These are phyloP conservation scores for Coilia nasus DNA, from an alignment of 2,797 vertebrate species.

Conservation along the genomic window DNA sequence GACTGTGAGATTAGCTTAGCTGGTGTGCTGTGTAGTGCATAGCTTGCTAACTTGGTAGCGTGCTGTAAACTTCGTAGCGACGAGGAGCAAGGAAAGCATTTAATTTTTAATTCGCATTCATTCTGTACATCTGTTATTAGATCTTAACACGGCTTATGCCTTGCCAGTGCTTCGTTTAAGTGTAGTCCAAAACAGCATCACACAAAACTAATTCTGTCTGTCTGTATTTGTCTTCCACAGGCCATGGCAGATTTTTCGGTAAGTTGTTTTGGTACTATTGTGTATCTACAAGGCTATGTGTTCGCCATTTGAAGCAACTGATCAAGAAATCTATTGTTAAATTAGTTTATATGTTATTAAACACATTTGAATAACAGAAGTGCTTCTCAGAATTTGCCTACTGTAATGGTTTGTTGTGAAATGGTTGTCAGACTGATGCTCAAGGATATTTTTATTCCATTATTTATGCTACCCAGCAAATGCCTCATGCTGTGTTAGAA, in stretches of 20 bases:
- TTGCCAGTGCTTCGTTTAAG: not conserved
- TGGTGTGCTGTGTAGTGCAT: not conserved
- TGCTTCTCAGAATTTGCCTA: not conserved
- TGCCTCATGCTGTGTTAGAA: not conserved
- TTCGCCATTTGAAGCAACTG: too few species aligned
- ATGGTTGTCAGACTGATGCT: not conserved
- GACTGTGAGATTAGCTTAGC: conserved; percentile 14
- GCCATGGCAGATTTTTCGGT: conserved; percentile 83
- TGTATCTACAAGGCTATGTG: not conserved
- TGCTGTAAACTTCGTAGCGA: conserved; percentile 8
- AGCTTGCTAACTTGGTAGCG: conserved; percentile 11
- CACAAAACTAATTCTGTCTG: conserved; percentile 38
- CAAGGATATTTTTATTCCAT: not conserved
- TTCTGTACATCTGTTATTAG: not conserved
- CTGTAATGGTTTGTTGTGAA: not conserved
- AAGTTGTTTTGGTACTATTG: conserved; percentile 59
- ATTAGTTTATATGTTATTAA: not conserved
- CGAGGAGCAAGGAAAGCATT: not conserved
- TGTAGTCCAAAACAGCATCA: not conserved
- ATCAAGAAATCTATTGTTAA: not conserved
- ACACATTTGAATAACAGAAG: not conserved
- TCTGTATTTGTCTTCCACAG: conserved; percentile 54
- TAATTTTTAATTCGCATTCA: not conserved
- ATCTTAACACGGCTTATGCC: not conserved
- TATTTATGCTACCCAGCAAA: not conserved